phyloP scores from a whole-genome alignment of 1,140 invertebrate species.

The Monochamus saltuarius region DNA sequence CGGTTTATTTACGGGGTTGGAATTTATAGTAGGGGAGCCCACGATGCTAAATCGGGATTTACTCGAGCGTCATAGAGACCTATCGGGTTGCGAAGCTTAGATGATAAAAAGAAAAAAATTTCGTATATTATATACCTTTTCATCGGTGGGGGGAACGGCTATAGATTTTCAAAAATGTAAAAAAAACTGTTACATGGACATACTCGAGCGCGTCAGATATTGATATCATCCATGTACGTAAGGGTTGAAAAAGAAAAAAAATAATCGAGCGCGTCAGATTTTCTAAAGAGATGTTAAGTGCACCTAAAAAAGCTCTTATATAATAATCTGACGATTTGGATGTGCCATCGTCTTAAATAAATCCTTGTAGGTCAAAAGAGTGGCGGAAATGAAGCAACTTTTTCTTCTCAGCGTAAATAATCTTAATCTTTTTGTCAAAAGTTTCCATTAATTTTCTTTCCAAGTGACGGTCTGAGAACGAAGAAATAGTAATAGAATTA shows the following conservation, averaged over 20 bases:
- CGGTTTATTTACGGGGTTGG: too few relatives aligned
- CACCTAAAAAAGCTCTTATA: conserved; percentile 14
- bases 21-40: conserved; percentile 9
- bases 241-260: not conserved
- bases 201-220: conserved; percentile 5
- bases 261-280: conserved; percentile 9
- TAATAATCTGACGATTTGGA: conserved; percentile 16
- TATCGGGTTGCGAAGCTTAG: conserved; percentile 13
- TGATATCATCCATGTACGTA: not conserved
- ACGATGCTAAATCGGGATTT: conserved; percentile 11
- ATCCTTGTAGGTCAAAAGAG: conserved; percentile 19
- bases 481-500: conserved; percentile 8
- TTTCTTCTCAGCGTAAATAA: conserved; percentile 18
- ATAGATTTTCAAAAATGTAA: conserved; percentile 1
- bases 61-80: conserved; percentile 15
- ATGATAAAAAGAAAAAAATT: conserved; percentile 6
- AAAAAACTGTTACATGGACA: not conserved
- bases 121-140: conserved; percentile 1
- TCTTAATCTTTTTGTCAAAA: conserved; percentile 19
- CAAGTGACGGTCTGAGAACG: conserved; percentile 20
- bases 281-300: too few relatives aligned
- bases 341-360: conserved; percentile 21
- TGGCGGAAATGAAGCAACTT: conserved; percentile 20
- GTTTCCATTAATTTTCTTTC: conserved; percentile 12
- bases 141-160: not conserved